phyloP scores from a whole-genome alignment of 2,113 vertebrate genomes.

The Picathartes gymnocephalus region DNA sequence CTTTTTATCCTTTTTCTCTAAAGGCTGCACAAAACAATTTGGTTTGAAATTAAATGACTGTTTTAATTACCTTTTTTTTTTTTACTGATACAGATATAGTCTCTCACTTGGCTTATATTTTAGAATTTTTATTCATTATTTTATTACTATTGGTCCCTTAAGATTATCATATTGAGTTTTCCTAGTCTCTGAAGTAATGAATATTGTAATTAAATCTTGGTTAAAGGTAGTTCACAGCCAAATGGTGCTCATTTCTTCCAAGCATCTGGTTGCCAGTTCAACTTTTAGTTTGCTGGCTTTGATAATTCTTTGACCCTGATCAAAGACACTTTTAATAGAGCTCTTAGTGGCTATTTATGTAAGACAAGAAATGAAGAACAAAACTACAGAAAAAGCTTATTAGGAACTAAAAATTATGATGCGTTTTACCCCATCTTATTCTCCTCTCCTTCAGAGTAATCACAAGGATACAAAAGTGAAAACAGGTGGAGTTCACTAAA shows the following conservation, averaged over 20 bases:
- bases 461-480: background rate
- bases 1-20: background rate
- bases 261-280: constrained; percentile 1
- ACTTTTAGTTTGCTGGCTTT: constrained; percentile 21
- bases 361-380: background rate
- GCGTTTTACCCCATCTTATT: background rate
- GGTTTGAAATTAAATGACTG: background rate
- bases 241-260: constrained; percentile 15
- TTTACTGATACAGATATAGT: background rate
- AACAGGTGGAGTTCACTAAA: constrained; percentile 17
- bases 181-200: constrained; percentile 53
- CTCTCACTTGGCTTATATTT: constrained; percentile 19
- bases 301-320: constrained; percentile 39
- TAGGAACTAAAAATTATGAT: background rate
- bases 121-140: constrained; percentile 31
- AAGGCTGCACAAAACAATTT: background rate
- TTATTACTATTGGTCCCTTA: constrained; percentile 46
- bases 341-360: background rate
- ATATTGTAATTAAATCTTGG: constrained; percentile 50
- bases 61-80: constrained; percentile 8
- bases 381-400: background rate
- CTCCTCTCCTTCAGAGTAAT: background rate
- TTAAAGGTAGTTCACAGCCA: constrained; percentile 36
- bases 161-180: constrained; percentile 24
- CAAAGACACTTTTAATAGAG: constrained; percentile 18